Percentiles rank a stretch among this genome's conserved stretches.
These are phyloP conservation scores for Coenonympha arcania DNA, from an alignment of 2,888 invertebrate species.

Conservation along the genomic window DNA sequence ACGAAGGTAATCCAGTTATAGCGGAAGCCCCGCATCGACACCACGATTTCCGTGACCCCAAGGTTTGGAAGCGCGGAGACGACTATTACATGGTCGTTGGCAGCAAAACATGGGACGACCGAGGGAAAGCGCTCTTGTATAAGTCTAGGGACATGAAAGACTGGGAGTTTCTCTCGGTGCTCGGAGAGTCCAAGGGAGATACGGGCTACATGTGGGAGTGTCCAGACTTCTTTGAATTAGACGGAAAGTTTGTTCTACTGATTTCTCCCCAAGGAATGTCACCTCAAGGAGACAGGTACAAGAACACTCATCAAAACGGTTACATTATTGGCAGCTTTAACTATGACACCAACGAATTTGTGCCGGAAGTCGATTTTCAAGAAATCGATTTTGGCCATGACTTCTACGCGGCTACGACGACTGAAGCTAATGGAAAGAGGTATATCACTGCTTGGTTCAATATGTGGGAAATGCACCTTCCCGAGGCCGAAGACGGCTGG, in stretches of 20 bases:
- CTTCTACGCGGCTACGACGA: conserved; percentile 65
- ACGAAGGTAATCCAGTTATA: conserved; percentile 58
- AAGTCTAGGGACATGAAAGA: conserved; percentile 52
- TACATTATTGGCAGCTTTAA: conserved; percentile 63
- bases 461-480: conserved; percentile 59
- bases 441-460: conserved; percentile 60
- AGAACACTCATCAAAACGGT: conserved; percentile 56
- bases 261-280: conserved; percentile 63
- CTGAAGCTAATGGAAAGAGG: conserved; percentile 50
- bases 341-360: conserved; percentile 56
- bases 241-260: conserved; percentile 57
- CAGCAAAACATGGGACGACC: conserved; percentile 49
- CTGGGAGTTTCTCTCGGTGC: conserved; percentile 55
- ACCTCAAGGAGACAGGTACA: conserved; percentile 57
- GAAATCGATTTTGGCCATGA: conserved; percentile 67
- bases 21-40: conserved; percentile 47
- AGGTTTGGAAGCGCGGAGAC: conserved; percentile 58
- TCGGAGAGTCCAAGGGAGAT: conserved; percentile 54
- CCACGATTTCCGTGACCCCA: conserved; percentile 69
- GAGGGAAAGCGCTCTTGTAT: conserved; percentile 57
- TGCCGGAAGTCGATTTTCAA: conserved; percentile 51
- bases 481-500: conserved; percentile 63
- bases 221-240: conserved; percentile 67
- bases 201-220: conserved; percentile 72
- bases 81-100: conserved; percentile 63